Evolutionary conservation across 2,888 invertebrate species (phyloP).

Genomic region (Nomada ruficornis): DNA sequence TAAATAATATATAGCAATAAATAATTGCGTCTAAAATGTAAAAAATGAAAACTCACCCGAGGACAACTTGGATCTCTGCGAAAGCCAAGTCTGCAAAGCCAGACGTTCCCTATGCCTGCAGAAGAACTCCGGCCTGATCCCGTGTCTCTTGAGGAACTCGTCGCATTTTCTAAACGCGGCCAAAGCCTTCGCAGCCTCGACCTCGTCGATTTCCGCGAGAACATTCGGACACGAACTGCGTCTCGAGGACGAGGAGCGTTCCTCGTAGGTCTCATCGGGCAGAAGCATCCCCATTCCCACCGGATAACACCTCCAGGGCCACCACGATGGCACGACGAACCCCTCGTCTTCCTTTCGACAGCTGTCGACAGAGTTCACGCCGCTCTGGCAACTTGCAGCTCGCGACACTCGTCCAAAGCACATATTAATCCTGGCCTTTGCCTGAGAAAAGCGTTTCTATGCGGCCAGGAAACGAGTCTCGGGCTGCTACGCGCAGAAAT

Average conservation of each 20-base stretch:
- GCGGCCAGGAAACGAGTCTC: slow-evolving; percentile 46
- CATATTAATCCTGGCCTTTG: slow-evolving; percentile 73
- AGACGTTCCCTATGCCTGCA: slow-evolving; percentile 88
- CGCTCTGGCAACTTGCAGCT: slow-evolving; percentile 62
- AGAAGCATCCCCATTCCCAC: slow-evolving; percentile 87
- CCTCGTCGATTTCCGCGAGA: slow-evolving; percentile 75
- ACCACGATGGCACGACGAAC: slow-evolving; percentile 21
- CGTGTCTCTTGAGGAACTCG: slow-evolving; percentile 87
- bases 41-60: slow-evolving; percentile 74
- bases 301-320: slow-evolving; percentile 45
- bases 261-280: slow-evolving; percentile 93
- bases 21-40: neutral
- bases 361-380: slow-evolving; percentile 64
- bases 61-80: slow-evolving; percentile 75
- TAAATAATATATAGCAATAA: too few relatives aligned
- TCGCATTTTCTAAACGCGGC: slow-evolving; percentile 87
- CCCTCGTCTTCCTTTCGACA: slow-evolving; percentile 56
- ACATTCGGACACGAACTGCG: slow-evolving; percentile 73
- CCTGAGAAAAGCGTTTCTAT: slow-evolving; percentile 57
- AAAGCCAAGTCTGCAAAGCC: slow-evolving; percentile 79
- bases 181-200: slow-evolving; percentile 80
- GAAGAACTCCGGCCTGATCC: slow-evolving; percentile 91
- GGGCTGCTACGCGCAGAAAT: neutral
- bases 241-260: slow-evolving; percentile 80
- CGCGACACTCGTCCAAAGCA: slow-evolving; percentile 73